phyloP scores from a whole-genome alignment of 2,888 invertebrate genomes.

The Archips xylosteana region DNA sequence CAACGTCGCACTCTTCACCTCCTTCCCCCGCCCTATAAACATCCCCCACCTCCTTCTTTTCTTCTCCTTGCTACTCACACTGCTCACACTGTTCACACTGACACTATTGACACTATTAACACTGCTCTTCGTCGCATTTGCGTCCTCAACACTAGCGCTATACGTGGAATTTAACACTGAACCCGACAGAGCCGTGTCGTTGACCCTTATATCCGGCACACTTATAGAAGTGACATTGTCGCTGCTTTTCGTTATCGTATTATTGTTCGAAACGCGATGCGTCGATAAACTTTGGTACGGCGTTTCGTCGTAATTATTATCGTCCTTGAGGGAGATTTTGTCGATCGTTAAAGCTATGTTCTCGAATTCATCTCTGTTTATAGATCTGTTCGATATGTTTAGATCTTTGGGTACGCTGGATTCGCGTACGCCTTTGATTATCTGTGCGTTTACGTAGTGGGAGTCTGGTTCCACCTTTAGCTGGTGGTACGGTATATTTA shows the following conservation, averaged over 20 bases:
- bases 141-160: slow-evolving; percentile 63
- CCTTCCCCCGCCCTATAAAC: slow-evolving; percentile 88
- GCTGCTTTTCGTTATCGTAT: slow-evolving; percentile 62
- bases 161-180: slow-evolving; percentile 66
- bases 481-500: slow-evolving; percentile 51
- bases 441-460: slow-evolving; percentile 80
- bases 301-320: slow-evolving; percentile 74
- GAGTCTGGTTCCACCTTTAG: slow-evolving; percentile 63
- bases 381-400: slow-evolving; percentile 58
- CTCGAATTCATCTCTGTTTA: slow-evolving; percentile 66
- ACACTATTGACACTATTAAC: slow-evolving; percentile 31
- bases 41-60: slow-evolving; percentile 89
- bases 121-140: slow-evolving; percentile 60
- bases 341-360: slow-evolving; percentile 66
- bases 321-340: slow-evolving; percentile 64
- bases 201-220: slow-evolving; percentile 58
- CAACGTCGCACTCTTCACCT: slow-evolving; percentile 88
- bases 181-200: slow-evolving; percentile 63
- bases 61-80: slow-evolving; percentile 84
- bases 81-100: slow-evolving; percentile 47
- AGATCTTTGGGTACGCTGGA: slow-evolving; percentile 72
- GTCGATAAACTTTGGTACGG: slow-evolving; percentile 79
- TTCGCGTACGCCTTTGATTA: slow-evolving; percentile 75
- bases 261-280: slow-evolving; percentile 70
- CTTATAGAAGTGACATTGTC: slow-evolving; percentile 78